These are phyloP conservation scores for Orchesella cincta DNA, from an alignment of 1,140 invertebrate genomes.

Conservation along the genomic window DNA sequence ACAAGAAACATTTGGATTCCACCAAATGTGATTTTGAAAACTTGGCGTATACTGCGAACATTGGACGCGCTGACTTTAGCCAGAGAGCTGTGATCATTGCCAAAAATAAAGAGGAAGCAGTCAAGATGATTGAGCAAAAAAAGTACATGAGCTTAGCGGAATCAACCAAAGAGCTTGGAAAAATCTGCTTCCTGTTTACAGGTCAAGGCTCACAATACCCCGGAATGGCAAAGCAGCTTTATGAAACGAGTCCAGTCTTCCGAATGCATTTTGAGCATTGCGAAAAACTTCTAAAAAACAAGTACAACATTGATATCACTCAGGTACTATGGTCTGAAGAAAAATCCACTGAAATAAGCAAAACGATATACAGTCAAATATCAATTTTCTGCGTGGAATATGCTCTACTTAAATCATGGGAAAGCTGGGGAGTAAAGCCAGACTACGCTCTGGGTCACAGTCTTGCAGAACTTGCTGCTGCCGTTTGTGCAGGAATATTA, in stretches of 20 bases:
- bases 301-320: background rate
- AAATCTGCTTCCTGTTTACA: constrained; percentile 30
- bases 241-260: constrained; percentile 22
- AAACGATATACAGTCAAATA: background rate
- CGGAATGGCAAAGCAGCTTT: background rate
- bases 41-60: constrained; percentile 25
- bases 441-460: constrained; percentile 30
- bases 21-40: background rate
- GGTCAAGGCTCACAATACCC: constrained; percentile 20
- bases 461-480: constrained; percentile 36
- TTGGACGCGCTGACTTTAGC: constrained; percentile 14
- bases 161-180: background rate
- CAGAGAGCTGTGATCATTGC: constrained; percentile 28
- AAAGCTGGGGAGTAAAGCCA: constrained; percentile 1
- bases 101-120: background rate
- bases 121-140: background rate
- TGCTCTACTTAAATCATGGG: constrained; percentile 27
- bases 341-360: background rate
- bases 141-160: background rate
- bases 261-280: constrained; percentile 26
- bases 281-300: background rate
- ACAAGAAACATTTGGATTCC: background rate
- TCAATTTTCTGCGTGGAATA: constrained; percentile 28
- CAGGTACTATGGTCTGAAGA: background rate
- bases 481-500: constrained; percentile 13